Conservation (phyloP, 2,888 invertebrate genomes). For the Ophraella communa region DNA sequence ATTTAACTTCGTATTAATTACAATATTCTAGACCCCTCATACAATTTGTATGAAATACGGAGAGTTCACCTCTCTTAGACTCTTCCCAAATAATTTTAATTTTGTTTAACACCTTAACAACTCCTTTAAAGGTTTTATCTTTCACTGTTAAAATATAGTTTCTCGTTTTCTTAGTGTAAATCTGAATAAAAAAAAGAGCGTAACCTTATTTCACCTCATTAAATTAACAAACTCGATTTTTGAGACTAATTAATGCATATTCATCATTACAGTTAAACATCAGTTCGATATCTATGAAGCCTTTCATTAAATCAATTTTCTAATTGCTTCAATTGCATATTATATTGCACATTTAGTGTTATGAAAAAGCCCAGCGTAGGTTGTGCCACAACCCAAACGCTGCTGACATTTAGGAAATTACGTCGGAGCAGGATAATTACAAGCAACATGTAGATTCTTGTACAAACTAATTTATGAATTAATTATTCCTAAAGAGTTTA, state of each 20-base stretch:
- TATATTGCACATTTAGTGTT: background rate
- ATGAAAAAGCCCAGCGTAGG: background rate
- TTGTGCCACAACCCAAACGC: conserved; percentile 6
- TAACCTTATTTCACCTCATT: conserved; percentile 46
- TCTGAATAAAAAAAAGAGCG: conserved; percentile 47
- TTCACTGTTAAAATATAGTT: background rate
- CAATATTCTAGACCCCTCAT: no score
- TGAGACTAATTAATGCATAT: conserved; percentile 24
- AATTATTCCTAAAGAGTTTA: conserved; percentile 26
- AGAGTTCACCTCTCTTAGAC: no score
- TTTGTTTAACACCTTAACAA: no score
- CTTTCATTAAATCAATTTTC: conserved; percentile 21
- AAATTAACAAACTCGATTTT: conserved; percentile 43
- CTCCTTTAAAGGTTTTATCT: no score
- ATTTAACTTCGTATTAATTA: no score
- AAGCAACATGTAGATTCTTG: conserved; percentile 15
- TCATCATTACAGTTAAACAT: conserved; percentile 25
- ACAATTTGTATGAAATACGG: no score
- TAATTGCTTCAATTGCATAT: conserved; percentile 14
- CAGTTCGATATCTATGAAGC: background rate
- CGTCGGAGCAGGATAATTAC: conserved; percentile 10
- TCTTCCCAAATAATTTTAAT: no score
- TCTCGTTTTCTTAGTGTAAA: background rate
- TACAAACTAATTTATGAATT: conserved; percentile 23
- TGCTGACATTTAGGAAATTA: conserved; percentile 22